Conservation (phyloP, 2,797 vertebrate species). For the Artibeus jamaicensis region DNA sequence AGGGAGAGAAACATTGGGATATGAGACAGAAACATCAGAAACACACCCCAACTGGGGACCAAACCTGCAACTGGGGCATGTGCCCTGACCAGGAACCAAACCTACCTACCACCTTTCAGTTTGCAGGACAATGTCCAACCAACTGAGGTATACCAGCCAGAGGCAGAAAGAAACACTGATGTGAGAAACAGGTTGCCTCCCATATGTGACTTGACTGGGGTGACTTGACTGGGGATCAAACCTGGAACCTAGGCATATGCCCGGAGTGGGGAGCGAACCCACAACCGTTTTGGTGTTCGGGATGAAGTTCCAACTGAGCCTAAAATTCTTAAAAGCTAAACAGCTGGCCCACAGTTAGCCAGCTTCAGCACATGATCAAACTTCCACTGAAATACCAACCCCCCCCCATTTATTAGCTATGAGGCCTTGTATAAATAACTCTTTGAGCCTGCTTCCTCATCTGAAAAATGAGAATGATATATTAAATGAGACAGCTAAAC, state of each 20-base stretch:
- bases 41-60: not conserved
- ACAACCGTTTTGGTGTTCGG: not conserved
- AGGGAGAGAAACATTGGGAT: too few species aligned
- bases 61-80: not conserved
- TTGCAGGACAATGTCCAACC: not conserved
- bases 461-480: not conserved
- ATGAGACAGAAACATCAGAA: not conserved
- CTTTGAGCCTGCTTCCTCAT: not conserved
- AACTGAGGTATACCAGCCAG: not conserved
- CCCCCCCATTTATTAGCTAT: not conserved
- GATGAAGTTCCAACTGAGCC: not conserved
- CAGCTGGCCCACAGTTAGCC: not conserved
- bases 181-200: not conserved
- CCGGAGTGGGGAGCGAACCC: not conserved
- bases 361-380: not conserved
- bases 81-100: not conserved
- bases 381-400: not conserved
- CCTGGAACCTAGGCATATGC: not conserved
- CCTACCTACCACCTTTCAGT: not conserved
- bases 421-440: not conserved
- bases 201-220: not conserved
- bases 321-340: constrained; percentile 34
- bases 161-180: not conserved
- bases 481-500: not conserved
- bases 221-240: not conserved